Conservation (phyloP, 2,113 vertebrate species). For the Hyperoodon ampullatus region DNA sequence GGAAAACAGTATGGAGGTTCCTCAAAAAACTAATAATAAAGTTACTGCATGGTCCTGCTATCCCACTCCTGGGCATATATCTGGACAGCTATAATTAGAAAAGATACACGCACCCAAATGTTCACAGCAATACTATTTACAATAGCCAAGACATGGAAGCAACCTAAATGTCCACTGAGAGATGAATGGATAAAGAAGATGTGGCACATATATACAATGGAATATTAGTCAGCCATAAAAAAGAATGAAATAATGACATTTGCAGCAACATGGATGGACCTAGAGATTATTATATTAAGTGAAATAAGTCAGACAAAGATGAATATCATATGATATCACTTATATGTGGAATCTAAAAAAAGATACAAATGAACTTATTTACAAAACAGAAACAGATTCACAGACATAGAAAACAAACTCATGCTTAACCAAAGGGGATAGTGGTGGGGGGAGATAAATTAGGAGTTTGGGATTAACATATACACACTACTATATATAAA, state of each 20-base stretch:
- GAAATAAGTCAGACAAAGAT: neutral
- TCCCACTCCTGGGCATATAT: neutral
- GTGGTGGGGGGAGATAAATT: neutral
- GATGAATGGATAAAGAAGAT: neutral
- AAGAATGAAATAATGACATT: neutral
- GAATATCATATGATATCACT: neutral
- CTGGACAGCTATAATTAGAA: neutral
- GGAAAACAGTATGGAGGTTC: neutral
- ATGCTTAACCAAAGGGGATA: neutral
- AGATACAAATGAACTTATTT: neutral
- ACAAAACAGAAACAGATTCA: neutral
- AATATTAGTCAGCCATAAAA: neutral
- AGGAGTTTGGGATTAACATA: neutral
- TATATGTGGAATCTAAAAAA: neutral
- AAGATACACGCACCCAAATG: neutral
- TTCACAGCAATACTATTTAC: neutral
- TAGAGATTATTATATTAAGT: neutral
- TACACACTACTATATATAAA: neutral
- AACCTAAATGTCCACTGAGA: neutral
- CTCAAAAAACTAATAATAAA: neutral
- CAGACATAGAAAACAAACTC: neutral
- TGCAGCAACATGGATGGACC: neutral
- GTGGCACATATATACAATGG: neutral
- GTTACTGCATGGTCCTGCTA: neutral
- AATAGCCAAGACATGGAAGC: neutral